Evolutionary conservation across 1,140 invertebrate species (phyloP).

Genomic region (Mya arenaria): DNA sequence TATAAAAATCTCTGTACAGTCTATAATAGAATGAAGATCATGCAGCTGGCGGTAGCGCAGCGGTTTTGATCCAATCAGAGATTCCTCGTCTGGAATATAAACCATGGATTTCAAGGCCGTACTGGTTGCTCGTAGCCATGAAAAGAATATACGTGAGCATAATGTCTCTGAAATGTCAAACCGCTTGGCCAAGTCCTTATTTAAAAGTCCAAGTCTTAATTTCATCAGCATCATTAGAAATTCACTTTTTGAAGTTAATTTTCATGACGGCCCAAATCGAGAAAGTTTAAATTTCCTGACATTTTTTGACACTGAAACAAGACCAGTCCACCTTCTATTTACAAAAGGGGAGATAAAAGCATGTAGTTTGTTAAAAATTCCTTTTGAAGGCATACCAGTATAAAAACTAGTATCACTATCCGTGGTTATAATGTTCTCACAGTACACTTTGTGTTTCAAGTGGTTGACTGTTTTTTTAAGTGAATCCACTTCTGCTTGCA

Average conservation of each 20-base stretch:
- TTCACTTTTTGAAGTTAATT: slow-evolving; percentile 32
- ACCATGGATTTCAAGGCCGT: slow-evolving; percentile 3
- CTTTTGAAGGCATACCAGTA: neutral
- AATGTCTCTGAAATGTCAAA: slow-evolving; percentile 38
- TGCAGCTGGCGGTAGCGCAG: neutral
- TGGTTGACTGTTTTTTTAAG: neutral
- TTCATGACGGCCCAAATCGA: slow-evolving; percentile 1
- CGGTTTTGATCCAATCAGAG: slow-evolving; percentile 26
- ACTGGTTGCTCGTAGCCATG: slow-evolving; percentile 27
- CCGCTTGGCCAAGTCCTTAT: slow-evolving; percentile 27
- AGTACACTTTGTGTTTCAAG: neutral
- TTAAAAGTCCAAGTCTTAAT: slow-evolving; percentile 36
- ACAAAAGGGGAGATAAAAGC: neutral
- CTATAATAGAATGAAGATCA: slow-evolving; percentile 42
- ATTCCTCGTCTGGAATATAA: slow-evolving; percentile 6
- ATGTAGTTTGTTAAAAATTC: slow-evolving; percentile 26
- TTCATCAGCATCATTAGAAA: slow-evolving; percentile 43
- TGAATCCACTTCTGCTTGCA: neutral
- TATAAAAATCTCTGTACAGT: slow-evolving; percentile 44
- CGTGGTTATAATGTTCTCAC: neutral
- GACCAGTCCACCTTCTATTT: slow-evolving; percentile 14
- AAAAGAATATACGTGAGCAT: slow-evolving; percentile 30
- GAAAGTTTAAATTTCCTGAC: neutral
- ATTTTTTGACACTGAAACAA: neutral
- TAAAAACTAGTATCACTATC: slow-evolving; percentile 18